A percentile compares a stretch with the other conserved stretches of the same genome.
phyloP scores from a whole-genome alignment of 2,888 invertebrate species.

The Aelia acuminata region DNA sequence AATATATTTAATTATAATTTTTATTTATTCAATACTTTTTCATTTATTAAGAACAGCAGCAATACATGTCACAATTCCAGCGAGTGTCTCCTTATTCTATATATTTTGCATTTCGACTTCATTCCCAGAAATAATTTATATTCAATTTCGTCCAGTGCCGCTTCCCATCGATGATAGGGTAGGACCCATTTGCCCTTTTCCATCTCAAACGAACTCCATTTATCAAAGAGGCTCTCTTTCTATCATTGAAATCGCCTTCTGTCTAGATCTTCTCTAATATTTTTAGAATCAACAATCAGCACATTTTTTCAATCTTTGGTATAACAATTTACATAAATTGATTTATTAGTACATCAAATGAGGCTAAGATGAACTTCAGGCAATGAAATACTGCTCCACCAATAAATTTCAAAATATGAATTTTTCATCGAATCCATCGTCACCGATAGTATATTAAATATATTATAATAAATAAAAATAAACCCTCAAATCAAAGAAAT shows the following conservation, averaged over 20 bases:
- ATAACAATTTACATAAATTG: too few species aligned
- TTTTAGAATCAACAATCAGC: background rate
- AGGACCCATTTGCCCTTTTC: background rate
- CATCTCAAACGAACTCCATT: constrained; percentile 13
- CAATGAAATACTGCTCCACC: too few species aligned
- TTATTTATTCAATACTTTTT: too few species aligned
- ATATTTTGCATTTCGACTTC: background rate
- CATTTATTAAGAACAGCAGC: too few species aligned
- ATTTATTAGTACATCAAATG: too few species aligned
- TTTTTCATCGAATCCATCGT: too few species aligned
- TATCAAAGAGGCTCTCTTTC: background rate
- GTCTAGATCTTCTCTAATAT: background rate
- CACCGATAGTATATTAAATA: too few species aligned
- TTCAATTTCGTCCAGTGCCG: background rate
- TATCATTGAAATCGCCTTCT: background rate
- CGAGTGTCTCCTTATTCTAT: background rate
- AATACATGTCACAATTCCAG: background rate
- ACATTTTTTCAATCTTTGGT: background rate
- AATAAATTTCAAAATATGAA: too few species aligned
- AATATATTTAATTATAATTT: too few species aligned
- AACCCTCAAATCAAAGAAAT: too few species aligned
- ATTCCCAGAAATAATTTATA: background rate
- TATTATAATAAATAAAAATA: too few species aligned
- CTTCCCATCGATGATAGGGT: background rate
- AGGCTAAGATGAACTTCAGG: too few species aligned